Conservation (phyloP, 2,113 vertebrate species). For the Crotalus horridus region DNA sequence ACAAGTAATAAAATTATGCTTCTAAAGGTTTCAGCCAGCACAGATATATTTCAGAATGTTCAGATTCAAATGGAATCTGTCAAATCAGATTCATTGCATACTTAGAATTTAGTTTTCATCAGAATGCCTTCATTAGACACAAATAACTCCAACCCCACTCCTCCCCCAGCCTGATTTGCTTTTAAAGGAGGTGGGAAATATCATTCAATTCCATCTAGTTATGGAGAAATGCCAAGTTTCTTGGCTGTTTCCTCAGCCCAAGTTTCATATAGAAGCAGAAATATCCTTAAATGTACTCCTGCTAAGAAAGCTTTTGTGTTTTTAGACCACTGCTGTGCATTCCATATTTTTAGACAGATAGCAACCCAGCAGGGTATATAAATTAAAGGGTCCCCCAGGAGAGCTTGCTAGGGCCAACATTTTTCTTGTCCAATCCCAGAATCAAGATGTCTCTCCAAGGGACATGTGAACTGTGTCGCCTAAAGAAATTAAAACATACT, state of each 20-base stretch:
- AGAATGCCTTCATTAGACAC: background rate
- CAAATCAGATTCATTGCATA: background rate
- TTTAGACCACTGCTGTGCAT: slow-evolving; percentile 1
- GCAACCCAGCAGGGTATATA: background rate
- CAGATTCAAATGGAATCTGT: background rate
- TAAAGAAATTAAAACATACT: slow-evolving; percentile 20
- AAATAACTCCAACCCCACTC: background rate
- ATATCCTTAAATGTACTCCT: slow-evolving; percentile 15
- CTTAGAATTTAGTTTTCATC: background rate
- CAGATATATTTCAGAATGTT: background rate
- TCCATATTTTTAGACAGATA: slow-evolving; percentile 22
- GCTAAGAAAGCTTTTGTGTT: slow-evolving; percentile 17
- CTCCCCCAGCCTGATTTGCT: background rate
- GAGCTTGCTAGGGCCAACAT: slow-evolving; percentile 4
- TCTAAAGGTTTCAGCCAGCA: background rate
- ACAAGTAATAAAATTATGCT: background rate
- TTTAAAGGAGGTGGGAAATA: background rate
- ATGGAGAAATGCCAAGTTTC: background rate
- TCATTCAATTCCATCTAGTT: background rate
- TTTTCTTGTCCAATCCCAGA: slow-evolving; percentile 29
- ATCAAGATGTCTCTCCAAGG: slow-evolving; percentile 1
- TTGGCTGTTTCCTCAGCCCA: background rate
- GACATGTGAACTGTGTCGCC: slow-evolving; percentile 20
- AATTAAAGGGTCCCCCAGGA: slow-evolving; percentile 8
- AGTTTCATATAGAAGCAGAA: background rate